Base-by-base conservation (phyloP, 2,797 vertebrate species). In the Trachurus trachurus region DNA sequence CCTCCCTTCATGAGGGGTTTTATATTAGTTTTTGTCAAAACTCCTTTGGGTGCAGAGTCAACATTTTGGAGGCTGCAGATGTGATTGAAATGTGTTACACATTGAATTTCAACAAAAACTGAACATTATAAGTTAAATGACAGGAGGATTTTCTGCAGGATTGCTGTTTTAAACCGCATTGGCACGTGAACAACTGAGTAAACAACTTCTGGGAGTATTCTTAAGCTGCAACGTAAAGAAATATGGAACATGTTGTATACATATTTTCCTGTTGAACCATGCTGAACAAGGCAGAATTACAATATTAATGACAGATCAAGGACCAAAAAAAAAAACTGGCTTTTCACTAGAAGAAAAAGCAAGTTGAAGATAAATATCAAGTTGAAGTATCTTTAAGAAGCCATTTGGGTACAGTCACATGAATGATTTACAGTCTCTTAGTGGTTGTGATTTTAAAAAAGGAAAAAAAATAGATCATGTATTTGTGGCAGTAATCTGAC, bases 341-440 rank as follows among this genome's bases (percentile, higher is more conserved):
- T 73, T 56, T 77, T 80, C 37, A 66, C 22, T 34, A 16, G 49
- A 82, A 11, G 50, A 12, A 71, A 72, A 73, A 34, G 54, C 34
- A 47, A 54, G 49, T 11, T 22, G 10, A 80, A 44, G 22, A 45
- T 39, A 56, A 66, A 74, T 40, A 59, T 61, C 13, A 52, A 44
- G 58, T 63, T 31, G 29, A 54, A 31, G 74, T 39, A 49, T 40
- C 56, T 45, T 62, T 50, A 53, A 70, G 53, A 67, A 66, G 40
- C 37, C 22, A 54, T 66, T n/a, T 26, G 2, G 49, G 22, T 49
- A 71, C 39, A 81, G 69, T 82, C 62, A 60, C n/a, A 16, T 34
- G 5, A 53, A n/a, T 26, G 34, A 81, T 72, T 76, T 77, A 74
- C 62, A 81, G 81, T 62, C 74, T 62, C 74, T 60, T 59, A 87